Percentiles rank a stretch among this genome's conserved stretches.
phyloP scores from a whole-genome alignment of 1,140 invertebrate species.

The Drosophila kikkawai region DNA sequence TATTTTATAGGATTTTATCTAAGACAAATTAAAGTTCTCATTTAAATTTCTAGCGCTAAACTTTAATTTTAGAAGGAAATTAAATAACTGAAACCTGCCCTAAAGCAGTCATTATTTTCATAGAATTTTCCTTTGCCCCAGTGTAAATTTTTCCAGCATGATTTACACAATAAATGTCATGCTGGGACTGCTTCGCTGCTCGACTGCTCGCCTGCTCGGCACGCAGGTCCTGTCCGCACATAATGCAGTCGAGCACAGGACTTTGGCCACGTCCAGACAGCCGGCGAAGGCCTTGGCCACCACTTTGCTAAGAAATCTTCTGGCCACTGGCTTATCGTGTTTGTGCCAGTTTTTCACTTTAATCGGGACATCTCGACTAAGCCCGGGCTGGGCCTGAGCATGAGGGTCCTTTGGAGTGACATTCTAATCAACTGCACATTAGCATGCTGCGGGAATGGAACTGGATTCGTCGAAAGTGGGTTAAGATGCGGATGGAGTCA shows the following conservation, averaged over 20 bases:
- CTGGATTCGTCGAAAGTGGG: slow-evolving; percentile 32
- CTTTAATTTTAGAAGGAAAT: neutral
- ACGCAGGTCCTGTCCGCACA: slow-evolving; percentile 53
- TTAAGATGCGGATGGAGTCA: slow-evolving; percentile 40
- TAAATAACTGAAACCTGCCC: neutral
- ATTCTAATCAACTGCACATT: slow-evolving; percentile 81
- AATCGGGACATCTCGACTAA: slow-evolving; percentile 40
- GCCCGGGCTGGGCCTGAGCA: slow-evolving; percentile 1
- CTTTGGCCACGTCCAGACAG: slow-evolving; percentile 25
- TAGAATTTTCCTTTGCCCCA: neutral
- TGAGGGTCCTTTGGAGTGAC: slow-evolving; percentile 64
- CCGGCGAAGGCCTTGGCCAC: slow-evolving; percentile 38
- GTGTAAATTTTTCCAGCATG: slow-evolving; percentile 22
- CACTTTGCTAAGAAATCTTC: slow-evolving; percentile 48
- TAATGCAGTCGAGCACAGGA: slow-evolving; percentile 47
- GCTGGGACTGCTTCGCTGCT: slow-evolving; percentile 18
- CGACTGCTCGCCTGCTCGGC: slow-evolving; percentile 24
- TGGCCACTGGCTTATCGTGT: slow-evolving; percentile 54
- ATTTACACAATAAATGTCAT: slow-evolving; percentile 61
- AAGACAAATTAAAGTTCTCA: fast-evolving
- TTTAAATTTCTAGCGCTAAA: neutral
- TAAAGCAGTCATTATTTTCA: neutral
- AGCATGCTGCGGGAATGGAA: slow-evolving; percentile 60
- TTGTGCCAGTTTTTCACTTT: slow-evolving; percentile 47
- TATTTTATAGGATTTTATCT: neutral